phyloP scores from a whole-genome alignment of 92 coral and sea anemone species.

The Zoanthus sansibaricus region DNA sequence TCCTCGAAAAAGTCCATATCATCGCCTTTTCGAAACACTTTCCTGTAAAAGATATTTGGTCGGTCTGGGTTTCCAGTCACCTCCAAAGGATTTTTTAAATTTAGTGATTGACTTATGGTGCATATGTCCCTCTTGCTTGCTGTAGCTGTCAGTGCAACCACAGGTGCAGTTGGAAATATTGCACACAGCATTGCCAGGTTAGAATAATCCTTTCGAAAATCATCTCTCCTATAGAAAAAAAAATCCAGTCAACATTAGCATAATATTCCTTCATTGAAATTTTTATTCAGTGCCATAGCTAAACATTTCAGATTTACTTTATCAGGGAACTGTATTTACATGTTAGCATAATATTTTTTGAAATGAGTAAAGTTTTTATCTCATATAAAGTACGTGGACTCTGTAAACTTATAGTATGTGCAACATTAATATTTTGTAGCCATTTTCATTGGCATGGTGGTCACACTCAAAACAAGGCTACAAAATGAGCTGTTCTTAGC shows the following conservation, averaged over 20 bases:
- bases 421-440: too few relatives aligned
- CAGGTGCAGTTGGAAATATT: slow-evolving; percentile 58
- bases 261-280: too few relatives aligned
- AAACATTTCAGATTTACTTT: too few relatives aligned
- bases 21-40: slow-evolving; percentile 49
- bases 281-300: background rate
- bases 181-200: slow-evolving; percentile 65
- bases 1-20: slow-evolving; percentile 55
- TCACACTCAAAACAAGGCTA: too few relatives aligned
- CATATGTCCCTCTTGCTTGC: slow-evolving; percentile 53
- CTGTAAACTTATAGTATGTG: too few relatives aligned
- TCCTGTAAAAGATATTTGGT: slow-evolving; percentile 60
- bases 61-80: slow-evolving; percentile 41
- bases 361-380: too few relatives aligned
- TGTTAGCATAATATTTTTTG: too few relatives aligned
- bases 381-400: too few relatives aligned
- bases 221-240: slow-evolving; percentile 49
- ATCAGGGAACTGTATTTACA: too few relatives aligned
- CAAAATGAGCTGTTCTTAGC: too few relatives aligned
- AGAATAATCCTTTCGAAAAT: slow-evolving; percentile 65
- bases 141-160: slow-evolving; percentile 73
- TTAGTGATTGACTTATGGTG: slow-evolving; percentile 29
- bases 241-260: too few relatives aligned
- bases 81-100: slow-evolving; percentile 41
- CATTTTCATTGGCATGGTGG: too few relatives aligned